phyloP scores from a whole-genome alignment of 2,113 vertebrate species.

The Coptodon rendalli region DNA sequence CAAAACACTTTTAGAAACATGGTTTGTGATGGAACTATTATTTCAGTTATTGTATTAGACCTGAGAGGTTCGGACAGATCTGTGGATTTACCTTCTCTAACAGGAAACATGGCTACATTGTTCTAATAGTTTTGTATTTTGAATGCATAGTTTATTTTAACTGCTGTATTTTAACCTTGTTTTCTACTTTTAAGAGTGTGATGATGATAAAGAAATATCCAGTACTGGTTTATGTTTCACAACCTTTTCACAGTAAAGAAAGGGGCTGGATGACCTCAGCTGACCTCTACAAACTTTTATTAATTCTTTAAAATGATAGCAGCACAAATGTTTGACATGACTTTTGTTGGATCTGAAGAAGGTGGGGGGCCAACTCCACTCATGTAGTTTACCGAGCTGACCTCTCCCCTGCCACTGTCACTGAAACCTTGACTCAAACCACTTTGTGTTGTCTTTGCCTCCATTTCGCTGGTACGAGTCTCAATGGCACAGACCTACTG shows the following conservation, averaged over 20 bases:
- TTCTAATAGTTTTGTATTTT: background rate
- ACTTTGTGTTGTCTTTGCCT: background rate
- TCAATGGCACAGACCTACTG: background rate
- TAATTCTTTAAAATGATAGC: background rate
- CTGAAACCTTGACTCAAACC: background rate
- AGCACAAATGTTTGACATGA: background rate
- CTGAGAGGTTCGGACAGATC: background rate
- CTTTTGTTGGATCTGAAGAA: background rate
- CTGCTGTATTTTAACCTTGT: background rate
- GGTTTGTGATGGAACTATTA: background rate
- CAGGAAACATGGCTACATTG: background rate
- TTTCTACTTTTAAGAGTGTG: background rate
- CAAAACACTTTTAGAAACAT: constrained; percentile 1
- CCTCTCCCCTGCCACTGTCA: background rate
- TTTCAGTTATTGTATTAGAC: background rate
- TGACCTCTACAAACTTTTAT: background rate
- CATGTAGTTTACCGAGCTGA: background rate
- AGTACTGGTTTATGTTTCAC: background rate
- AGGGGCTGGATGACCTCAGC: background rate
- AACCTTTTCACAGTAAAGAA: background rate
- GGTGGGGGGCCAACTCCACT: background rate
- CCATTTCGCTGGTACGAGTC: background rate
- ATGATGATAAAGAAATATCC: background rate
- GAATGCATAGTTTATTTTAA: too few species aligned
- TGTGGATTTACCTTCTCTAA: background rate